Conservation (phyloP, 2,797 vertebrate genomes). For the Orestias chungarensis region DNA sequence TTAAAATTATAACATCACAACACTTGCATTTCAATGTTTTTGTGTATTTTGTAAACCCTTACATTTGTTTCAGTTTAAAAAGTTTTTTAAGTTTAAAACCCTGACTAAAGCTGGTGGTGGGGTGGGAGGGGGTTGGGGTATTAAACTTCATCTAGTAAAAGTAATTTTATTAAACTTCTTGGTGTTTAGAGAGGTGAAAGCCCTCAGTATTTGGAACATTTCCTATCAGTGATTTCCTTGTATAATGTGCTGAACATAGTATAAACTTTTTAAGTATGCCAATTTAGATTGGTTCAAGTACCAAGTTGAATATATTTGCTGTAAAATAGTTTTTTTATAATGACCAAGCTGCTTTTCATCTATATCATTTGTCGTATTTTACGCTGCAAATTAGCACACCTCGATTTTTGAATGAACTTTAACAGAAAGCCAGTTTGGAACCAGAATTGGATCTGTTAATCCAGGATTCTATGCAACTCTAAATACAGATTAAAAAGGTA, state of each 20-base stretch:
- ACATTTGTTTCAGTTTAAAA: no score
- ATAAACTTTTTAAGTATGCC: neutral
- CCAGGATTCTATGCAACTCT: neutral
- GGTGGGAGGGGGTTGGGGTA: no score
- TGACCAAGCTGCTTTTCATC: neutral
- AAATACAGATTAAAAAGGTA: neutral
- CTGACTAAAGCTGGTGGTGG: slow-evolving; percentile 12
- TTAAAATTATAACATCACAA: no score
- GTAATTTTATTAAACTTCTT: no score
- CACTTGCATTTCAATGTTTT: neutral
- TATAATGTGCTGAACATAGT: neutral
- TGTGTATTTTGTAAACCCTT: no score
- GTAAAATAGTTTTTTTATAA: neutral
- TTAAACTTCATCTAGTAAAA: no score
- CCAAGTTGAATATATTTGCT: neutral
- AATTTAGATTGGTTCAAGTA: neutral
- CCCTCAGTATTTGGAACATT: neutral
- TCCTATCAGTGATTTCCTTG: neutral
- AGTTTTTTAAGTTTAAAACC: no score
- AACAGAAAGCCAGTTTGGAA: neutral
- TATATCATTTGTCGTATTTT: neutral
- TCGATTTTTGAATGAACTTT: neutral
- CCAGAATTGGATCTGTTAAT: rapidly evolving
- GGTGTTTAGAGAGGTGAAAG: neutral
- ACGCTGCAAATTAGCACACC: neutral